These are phyloP conservation scores for Peromyscus eremicus DNA, from an alignment of 2,797 vertebrate species.

Conservation along the genomic window DNA sequence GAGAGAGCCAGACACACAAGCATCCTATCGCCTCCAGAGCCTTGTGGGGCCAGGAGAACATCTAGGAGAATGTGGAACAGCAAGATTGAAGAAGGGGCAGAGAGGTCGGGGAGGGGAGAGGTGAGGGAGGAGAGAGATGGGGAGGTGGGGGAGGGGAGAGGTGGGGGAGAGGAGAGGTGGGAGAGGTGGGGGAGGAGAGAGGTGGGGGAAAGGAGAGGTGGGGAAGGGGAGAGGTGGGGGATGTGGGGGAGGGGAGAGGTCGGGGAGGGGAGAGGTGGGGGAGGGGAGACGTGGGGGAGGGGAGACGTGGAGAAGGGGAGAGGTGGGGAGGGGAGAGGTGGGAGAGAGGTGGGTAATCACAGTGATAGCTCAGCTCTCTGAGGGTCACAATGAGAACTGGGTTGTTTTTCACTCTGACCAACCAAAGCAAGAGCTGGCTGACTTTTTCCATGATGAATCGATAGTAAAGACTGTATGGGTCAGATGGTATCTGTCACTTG, in stretches of 20 bases:
- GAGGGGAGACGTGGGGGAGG: too few species aligned
- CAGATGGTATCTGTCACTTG: neutral
- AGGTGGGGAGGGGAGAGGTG: too few species aligned
- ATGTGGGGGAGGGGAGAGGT: too few species aligned
- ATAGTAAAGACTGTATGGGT: neutral
- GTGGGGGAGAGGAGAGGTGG: too few species aligned
- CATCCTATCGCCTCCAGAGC: neutral
- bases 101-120: neutral
- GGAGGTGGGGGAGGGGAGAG: rapidly evolving
- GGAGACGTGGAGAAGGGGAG: neutral
- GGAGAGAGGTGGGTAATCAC: rapidly evolving
- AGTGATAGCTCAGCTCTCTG: neutral
- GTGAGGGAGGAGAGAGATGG: neutral
- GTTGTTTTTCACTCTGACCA: neutral
- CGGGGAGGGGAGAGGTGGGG: too few species aligned
- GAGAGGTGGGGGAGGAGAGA: too few species aligned
- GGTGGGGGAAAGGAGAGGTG: too few species aligned
- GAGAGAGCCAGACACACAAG: neutral
- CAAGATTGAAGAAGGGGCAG: neutral
- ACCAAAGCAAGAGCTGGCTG: neutral
- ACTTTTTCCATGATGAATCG: neutral
- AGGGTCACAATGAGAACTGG: neutral
- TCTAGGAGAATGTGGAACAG: neutral
- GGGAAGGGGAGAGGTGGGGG: too few species aligned
- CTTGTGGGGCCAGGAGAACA: neutral